Evolutionary conservation across 1,140 invertebrate genomes (phyloP).

Genomic region (Camponotus floridanus): DNA sequence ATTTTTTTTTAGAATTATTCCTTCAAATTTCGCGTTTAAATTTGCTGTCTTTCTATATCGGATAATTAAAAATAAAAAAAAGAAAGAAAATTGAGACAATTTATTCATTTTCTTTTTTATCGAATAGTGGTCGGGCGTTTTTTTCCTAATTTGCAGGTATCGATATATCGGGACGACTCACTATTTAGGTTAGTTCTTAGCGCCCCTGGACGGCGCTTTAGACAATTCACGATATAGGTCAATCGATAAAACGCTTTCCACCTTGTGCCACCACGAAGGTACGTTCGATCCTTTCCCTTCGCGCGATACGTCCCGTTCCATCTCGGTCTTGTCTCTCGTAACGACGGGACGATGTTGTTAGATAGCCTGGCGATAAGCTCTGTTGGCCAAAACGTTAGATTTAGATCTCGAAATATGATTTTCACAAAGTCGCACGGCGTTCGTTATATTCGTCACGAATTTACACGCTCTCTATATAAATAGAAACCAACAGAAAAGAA

Average conservation of each 20-base stretch:
- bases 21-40: background rate
- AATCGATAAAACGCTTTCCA: conserved; percentile 82
- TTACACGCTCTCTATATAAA: background rate
- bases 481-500: no score
- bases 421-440: background rate
- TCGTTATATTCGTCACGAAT: no score
- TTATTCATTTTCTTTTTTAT: background rate
- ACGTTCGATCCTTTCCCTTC: conserved; percentile 77
- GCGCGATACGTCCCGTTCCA: conserved; percentile 48
- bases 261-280: conserved; percentile 77
- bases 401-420: background rate
- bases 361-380: background rate
- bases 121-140: background rate
- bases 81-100: no score
- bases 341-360: background rate
- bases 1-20: background rate
- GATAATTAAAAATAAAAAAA: background rate
- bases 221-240: conserved; percentile 82
- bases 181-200: conserved; percentile 78
- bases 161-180: conserved; percentile 66
- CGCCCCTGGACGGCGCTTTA: conserved; percentile 77
- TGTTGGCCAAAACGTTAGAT: background rate
- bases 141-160: conserved; percentile 44
- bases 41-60: background rate
- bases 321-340: background rate